Evolutionary conservation across 2,113 vertebrate species (phyloP).

Genomic region (Callopanchax toddi): DNA sequence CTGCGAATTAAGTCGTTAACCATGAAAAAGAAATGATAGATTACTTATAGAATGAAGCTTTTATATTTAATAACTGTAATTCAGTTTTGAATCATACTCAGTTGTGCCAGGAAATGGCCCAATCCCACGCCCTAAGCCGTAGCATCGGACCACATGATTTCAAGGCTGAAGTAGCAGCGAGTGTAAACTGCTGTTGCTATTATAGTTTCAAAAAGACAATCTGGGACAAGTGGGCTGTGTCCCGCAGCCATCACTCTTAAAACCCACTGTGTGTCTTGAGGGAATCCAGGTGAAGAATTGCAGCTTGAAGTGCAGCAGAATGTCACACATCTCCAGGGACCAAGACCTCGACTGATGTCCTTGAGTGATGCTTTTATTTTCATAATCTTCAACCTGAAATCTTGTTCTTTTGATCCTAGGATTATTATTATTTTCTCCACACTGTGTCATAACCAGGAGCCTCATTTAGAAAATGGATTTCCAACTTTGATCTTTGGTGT

Average conservation of each 20-base stretch:
- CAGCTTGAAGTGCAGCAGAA: slow-evolving; percentile 21
- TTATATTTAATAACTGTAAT: background rate
- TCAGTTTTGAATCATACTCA: background rate
- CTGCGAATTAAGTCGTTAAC: background rate
- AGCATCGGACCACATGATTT: slow-evolving; percentile 14
- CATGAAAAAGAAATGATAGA: too few species aligned
- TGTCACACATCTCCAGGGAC: slow-evolving; percentile 14
- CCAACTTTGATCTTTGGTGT: slow-evolving; percentile 8
- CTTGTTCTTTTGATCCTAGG: background rate
- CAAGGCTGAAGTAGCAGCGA: slow-evolving; percentile 40
- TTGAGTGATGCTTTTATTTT: slow-evolving; percentile 18
- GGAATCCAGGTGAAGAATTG: slow-evolving; percentile 58
- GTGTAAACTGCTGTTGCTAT: slow-evolving; percentile 36
- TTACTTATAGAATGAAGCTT: background rate
- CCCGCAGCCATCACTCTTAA: slow-evolving; percentile 44
- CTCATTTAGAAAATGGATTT: slow-evolving; percentile 8
- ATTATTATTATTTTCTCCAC: background rate
- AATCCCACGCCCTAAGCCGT: background rate
- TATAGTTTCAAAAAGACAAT: slow-evolving; percentile 41
- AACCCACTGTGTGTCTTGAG: slow-evolving; percentile 34
- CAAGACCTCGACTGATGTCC: slow-evolving; percentile 10
- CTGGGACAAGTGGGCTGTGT: slow-evolving; percentile 45
- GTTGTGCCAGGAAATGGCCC: background rate
- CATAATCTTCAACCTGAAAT: background rate
- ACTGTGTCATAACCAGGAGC: background rate